Evolutionary conservation across 1,140 invertebrate genomes (phyloP), one percentile per base, ranked within the genome.

Genomic region (Drosophila subobscura): DNA sequence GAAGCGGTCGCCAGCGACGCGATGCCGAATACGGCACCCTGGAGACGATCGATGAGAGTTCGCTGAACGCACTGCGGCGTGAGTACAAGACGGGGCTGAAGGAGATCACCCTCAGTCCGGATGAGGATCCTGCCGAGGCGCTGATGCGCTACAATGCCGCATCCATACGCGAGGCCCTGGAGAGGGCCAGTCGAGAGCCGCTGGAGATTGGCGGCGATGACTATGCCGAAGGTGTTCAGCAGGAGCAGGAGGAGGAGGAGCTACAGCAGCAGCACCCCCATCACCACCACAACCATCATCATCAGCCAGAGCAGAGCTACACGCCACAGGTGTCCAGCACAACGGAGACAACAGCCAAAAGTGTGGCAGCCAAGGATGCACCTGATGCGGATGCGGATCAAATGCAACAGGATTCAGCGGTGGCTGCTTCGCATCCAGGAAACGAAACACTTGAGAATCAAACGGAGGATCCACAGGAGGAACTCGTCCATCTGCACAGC

Each of bases 121-220:
- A 91, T 6, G 90, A 91, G 53, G 90, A 91, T 72, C 90, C 90
- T 0, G 77, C 86, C 0, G 90, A 91, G 55, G 90, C 90, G 3
- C 50, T 91, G 5, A 90, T 90, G 86, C 89, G 90, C 23, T 85
- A 91, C 65, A 91, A 91, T 70, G 86, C 83, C 0, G 89, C 77
- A 52, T 91, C 90, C 16, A 90, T 91, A 44, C 71, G 77, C 0
- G 85, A 91, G 47, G 90, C 90, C 0, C 41, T 91, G 10, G 86
- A 90, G 25, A 59, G 80, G 0, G 90, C 89, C 23, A 89, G 74
- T 37, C 59, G 76, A n/a, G 85, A 71, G 20, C 90, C 90, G 8
- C 40, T 91, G 7, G 90, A 91, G 50, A 89, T 90, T 7, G 67
- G 63, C 7, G 70, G 77, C 0, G 79, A 85, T 71, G 59, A 80